Conservation (phyloP, 2,113 vertebrate genomes). For the Chaetorhynchus papuensis region DNA sequence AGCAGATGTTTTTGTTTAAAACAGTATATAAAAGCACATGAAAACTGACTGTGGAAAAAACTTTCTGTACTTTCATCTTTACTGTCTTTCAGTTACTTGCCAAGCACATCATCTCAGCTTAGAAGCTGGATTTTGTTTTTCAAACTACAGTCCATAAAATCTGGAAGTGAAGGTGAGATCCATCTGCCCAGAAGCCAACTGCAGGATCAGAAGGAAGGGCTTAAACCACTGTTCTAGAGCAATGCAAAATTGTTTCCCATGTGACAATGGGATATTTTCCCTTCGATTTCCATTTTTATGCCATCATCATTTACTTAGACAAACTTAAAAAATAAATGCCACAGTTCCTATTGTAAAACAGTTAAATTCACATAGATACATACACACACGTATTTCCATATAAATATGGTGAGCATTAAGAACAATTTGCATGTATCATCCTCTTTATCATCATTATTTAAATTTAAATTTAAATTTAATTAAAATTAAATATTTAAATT, state of each 20-base stretch:
- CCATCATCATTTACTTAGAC: not conserved
- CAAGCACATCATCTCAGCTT: not conserved
- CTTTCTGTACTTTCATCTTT: conserved; percentile 15
- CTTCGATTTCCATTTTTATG: not conserved
- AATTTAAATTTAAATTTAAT: too few relatives aligned
- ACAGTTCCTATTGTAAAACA: not conserved
- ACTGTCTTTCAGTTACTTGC: not conserved
- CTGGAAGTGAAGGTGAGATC: not conserved
- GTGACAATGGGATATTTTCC: not conserved
- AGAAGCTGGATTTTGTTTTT: not conserved
- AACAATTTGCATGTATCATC: not conserved
- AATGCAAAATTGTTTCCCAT: not conserved
- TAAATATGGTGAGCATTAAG: not conserved
- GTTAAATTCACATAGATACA: not conserved
- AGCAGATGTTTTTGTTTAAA: conserved; percentile 50
- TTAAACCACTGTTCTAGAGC: not conserved
- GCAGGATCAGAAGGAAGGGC: not conserved
- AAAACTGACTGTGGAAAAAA: not conserved
- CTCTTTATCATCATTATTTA: not conserved
- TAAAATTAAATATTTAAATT: not conserved
- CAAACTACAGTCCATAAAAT: not conserved
- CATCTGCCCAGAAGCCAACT: not conserved
- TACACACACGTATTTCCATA: not conserved
- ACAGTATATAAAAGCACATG: not conserved
- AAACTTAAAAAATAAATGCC: not conserved